Percentiles rank a stretch among this genome's conserved stretches.
Conservation (phyloP, 2,797 vertebrate genomes). For the Micrastur ruficollis region DNA sequence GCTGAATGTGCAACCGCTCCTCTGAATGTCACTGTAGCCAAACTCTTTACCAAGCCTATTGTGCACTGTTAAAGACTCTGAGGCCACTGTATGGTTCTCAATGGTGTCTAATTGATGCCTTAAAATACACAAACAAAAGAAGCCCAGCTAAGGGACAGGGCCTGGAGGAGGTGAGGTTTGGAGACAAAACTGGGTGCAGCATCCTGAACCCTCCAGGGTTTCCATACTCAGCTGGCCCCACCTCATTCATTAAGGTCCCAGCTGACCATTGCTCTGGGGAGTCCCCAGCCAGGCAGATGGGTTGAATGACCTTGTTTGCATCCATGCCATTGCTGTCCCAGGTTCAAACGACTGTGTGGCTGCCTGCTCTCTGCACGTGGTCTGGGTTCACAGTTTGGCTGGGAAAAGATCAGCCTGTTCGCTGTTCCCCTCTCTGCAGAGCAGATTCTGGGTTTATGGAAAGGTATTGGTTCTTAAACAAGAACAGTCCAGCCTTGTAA, state of each 20-base stretch:
- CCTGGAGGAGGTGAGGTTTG: not conserved
- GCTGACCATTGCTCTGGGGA: not conserved
- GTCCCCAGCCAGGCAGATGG: not conserved
- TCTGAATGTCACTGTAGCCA: slow-evolving; percentile 49
- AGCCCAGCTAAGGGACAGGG: not conserved
- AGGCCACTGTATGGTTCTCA: not conserved
- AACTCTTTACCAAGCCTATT: slow-evolving; percentile 13
- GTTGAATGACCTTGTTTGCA: not conserved
- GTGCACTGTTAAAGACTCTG: slow-evolving; percentile 21
- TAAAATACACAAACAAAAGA: not conserved
- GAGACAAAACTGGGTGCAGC: not conserved
- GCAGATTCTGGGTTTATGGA: not conserved
- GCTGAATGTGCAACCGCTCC: not conserved
- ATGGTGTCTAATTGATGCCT: slow-evolving; percentile 66
- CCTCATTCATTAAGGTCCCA: not conserved
- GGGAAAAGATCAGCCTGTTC: not conserved
- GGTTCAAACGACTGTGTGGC: not conserved
- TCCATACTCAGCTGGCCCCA: not conserved
- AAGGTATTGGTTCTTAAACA: not conserved
- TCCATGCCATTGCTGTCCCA: not conserved
- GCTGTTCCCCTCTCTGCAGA: not conserved
- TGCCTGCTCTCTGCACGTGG: not conserved
- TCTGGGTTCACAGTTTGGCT: not conserved
- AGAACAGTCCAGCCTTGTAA: not conserved
- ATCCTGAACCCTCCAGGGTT: not conserved